Evolutionary conservation across 2,888 invertebrate genomes (phyloP).

Genomic region (Drosophila birchii): DNA sequence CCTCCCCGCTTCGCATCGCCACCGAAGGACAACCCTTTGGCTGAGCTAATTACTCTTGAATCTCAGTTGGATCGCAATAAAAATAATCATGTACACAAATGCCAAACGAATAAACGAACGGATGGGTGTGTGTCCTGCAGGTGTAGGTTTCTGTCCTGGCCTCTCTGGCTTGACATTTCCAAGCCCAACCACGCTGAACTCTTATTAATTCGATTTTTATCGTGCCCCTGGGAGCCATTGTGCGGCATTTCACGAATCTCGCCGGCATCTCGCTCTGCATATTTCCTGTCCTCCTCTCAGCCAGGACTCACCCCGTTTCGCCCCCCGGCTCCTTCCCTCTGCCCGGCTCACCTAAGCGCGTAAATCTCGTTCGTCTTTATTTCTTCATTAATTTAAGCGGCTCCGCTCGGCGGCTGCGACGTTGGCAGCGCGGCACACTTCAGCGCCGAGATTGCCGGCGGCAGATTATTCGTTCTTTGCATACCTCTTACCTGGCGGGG

Average conservation of each 20-base stretch:
- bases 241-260: conserved; percentile 78
- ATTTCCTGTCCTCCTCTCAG: conserved; percentile 50
- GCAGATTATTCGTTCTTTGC: conserved; percentile 74
- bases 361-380: conserved; percentile 81
- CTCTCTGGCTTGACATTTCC: conserved; percentile 64
- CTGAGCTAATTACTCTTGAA: conserved; percentile 31
- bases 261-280: conserved; percentile 71
- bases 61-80: conserved; percentile 52
- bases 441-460: conserved; percentile 75
- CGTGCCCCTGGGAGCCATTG: conserved; percentile 84
- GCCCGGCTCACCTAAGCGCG: conserved; percentile 61
- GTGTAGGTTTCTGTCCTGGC: conserved; percentile 14
- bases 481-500: conserved; percentile 32
- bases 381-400: conserved; percentile 83
- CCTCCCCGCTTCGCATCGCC: not conserved
- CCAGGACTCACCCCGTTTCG: conserved; percentile 15
- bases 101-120: not conserved
- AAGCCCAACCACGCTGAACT: conserved; percentile 81
- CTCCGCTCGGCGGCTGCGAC: conserved; percentile 34
- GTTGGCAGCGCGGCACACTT: conserved; percentile 53
- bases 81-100: conserved; percentile 52
- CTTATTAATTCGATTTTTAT: conserved; percentile 85
- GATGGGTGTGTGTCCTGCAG: conserved; percentile 6
- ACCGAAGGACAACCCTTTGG: conserved; percentile 4
- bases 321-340: not conserved